A percentile compares a stretch with the other conserved stretches of the same genome.
phyloP scores from a whole-genome alignment of 2,888 invertebrate species.

The Panzeria rudis region DNA sequence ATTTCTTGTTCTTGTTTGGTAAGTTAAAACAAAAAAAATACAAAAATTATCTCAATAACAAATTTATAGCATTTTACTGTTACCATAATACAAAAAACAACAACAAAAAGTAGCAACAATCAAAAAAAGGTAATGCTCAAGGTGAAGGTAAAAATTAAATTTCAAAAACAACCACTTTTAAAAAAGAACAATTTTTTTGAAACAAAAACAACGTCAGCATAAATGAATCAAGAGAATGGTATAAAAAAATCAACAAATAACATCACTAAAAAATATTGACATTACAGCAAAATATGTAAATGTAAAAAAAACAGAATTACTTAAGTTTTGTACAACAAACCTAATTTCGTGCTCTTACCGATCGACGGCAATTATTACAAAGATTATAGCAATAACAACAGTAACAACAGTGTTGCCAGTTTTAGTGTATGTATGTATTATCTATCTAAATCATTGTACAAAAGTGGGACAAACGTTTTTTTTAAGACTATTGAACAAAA shows the following conservation, averaged over 20 bases:
- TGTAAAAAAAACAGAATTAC: not conserved
- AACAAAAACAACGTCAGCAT: conserved; percentile 20
- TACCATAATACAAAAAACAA: not conserved
- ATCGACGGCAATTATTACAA: not conserved
- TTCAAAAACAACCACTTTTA: conserved; percentile 3
- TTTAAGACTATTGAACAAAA: too few relatives aligned
- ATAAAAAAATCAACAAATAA: not conserved
- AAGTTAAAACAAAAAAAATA: not conserved
- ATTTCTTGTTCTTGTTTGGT: not conserved
- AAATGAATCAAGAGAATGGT: not conserved
- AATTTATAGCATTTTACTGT: not conserved
- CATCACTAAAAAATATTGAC: not conserved
- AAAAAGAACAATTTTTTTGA: not conserved
- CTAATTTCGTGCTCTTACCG: not conserved
- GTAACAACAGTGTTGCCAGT: not conserved
- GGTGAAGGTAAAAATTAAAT: conserved; percentile 65
- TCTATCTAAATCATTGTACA: too few relatives aligned
- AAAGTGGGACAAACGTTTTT: not conserved
- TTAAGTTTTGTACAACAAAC: not conserved
- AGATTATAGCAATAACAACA: not conserved
- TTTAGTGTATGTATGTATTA: not conserved
- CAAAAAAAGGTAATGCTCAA: conserved; percentile 39
- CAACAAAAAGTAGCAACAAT: conserved; percentile 1
- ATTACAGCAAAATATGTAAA: conserved; percentile 3
- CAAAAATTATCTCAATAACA: not conserved